Evolutionary conservation across 1,140 invertebrate genomes (phyloP), one percentile per base, ranked within the genome.

Genomic region (Tetraneura akinire): DNA sequence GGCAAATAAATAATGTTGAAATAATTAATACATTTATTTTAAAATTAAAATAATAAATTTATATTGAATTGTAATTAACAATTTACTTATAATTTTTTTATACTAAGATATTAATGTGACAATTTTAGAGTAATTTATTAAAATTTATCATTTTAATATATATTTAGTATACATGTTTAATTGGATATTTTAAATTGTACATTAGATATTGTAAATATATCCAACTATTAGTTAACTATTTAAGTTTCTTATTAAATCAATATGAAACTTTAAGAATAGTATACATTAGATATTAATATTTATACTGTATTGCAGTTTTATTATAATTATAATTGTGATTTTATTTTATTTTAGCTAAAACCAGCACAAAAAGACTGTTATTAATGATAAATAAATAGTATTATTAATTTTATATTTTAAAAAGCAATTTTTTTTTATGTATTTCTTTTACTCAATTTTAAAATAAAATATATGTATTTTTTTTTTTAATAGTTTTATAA

Each of bases 341-440:
- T 23, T 70, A 3, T 49, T n/a, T n/a, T n/a, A 47, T 49, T 11
- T 11, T 49, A 70, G 16, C 45, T 49, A 70, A 45, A 29, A 29
- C 14, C 49, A 29, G 68, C 68, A 49, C 37, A 49, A 26, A 70
- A 70, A 70, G 68, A 70, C 68, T 70, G 68, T 70, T 29, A 68
- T 66, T 66, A 21, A 23, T 68, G 64, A n/a, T 68, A 37, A 45
- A 47, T 37, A 23, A 47, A 45, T 10, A 68, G 21, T 13, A 42
- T 68, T 68, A 45, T 45, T 68, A 45, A 45, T 68, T 45, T 68
- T 49, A 51, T 49, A 70, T 49, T 49, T 49, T 49, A 49, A 49
- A 42, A 64, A 64, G 42, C 18, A 68, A 68, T 16, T 18, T 18
- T 49, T 29, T 70, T 70, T 10, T 66, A 29, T 26, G 1, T 2